A percentile compares a stretch with the other conserved stretches of the same genome.
These are phyloP conservation scores for Takifugu ocellatus DNA, from an alignment of 2,797 vertebrate species.

Conservation along the genomic window DNA sequence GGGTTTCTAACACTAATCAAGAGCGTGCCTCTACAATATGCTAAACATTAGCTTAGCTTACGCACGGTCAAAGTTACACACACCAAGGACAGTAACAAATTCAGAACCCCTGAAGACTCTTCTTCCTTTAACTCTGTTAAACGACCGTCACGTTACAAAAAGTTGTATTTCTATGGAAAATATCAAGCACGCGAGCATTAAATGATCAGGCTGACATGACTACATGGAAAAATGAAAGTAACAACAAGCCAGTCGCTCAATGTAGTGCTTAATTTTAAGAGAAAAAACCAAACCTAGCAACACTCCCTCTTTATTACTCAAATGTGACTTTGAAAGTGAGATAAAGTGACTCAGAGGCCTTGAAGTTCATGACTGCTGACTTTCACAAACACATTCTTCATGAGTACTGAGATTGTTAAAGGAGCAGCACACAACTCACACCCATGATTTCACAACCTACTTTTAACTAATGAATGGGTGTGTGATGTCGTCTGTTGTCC, in stretches of 20 bases:
- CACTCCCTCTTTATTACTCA: not conserved
- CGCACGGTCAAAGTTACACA: constrained; percentile 21
- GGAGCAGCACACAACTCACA: constrained; percentile 11
- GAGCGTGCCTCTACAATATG: not conserved
- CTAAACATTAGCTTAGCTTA: constrained; percentile 10
- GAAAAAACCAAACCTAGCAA: too few relatives aligned
- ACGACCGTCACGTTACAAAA: too few relatives aligned
- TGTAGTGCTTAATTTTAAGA: not conserved
- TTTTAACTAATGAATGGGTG: constrained; percentile 21
- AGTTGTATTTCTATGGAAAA: too few relatives aligned
- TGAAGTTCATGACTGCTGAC: constrained; percentile 20
- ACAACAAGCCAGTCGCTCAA: not conserved
- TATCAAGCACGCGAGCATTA: too few relatives aligned
- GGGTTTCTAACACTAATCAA: constrained; percentile 5
- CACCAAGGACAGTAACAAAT: not conserved
- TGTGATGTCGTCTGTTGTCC: constrained; percentile 6
- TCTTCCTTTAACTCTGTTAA: too few relatives aligned
- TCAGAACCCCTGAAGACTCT: too few relatives aligned
- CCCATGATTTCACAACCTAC: constrained; percentile 40
- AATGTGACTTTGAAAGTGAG: constrained; percentile 16
- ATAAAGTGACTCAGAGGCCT: constrained; percentile 25
- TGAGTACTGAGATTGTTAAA: constrained; percentile 5
- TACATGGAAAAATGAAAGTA: not conserved
- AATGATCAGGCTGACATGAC: not conserved
- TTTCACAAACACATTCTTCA: constrained; percentile 11